These are phyloP conservation scores for Cerceris rybyensis DNA, from an alignment of 2,888 invertebrate genomes.

Conservation along the genomic window DNA sequence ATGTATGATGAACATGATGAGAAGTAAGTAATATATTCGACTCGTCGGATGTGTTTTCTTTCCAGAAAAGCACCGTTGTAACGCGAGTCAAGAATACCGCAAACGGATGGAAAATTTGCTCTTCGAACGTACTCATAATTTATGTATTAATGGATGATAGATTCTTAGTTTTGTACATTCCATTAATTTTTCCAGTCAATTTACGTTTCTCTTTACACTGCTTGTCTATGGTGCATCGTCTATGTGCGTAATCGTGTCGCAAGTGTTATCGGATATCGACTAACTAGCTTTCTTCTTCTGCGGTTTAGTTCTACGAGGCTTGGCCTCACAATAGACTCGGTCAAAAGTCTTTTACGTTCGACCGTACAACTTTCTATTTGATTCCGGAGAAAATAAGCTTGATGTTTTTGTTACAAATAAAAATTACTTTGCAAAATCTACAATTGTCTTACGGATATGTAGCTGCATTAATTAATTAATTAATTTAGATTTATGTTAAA, in stretches of 20 bases:
- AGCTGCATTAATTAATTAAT: no score
- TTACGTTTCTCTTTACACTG: slow-evolving; percentile 28
- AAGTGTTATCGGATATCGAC: slow-evolving; percentile 49
- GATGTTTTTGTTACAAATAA: neutral
- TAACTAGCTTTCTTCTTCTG: slow-evolving; percentile 35
- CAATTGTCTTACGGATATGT: no score
- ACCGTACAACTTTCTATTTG: slow-evolving; percentile 38
- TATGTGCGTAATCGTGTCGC: slow-evolving; percentile 52
- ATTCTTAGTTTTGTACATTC: slow-evolving; percentile 7
- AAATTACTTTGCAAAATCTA: neutral
- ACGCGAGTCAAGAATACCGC: neutral
- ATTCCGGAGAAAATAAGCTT: neutral
- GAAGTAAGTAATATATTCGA: slow-evolving; percentile 3
- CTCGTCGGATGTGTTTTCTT: slow-evolving; percentile 8
- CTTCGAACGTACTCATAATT: neutral
- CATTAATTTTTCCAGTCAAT: slow-evolving; percentile 10
- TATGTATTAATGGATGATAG: slow-evolving; percentile 13
- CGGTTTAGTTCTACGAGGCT: neutral
- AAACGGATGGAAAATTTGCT: slow-evolving; percentile 2
- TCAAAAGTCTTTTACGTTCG: slow-evolving; percentile 11
- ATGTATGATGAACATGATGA: neutral
- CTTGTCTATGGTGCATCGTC: slow-evolving; percentile 15
- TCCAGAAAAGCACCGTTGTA: slow-evolving; percentile 27
- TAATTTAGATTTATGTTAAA: no score
- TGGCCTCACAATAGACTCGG: slow-evolving; percentile 2